Base-by-base conservation (phyloP, 2,797 vertebrate species). In the Salmo trutta region DNA sequence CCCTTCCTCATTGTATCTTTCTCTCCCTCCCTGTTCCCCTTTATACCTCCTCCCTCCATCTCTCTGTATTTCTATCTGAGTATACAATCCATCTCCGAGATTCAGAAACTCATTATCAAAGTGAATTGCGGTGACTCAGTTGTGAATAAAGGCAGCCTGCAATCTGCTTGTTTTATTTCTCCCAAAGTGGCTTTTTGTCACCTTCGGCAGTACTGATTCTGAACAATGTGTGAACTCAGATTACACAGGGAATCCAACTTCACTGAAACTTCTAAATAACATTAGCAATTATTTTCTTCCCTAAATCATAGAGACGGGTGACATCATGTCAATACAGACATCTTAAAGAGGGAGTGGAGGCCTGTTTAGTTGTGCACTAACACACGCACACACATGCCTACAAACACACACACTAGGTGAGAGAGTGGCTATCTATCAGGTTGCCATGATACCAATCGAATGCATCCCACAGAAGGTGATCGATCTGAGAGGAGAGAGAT, bases 61-160 rank as follows among this genome's bases (percentile, higher is more conserved):
- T 41, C 33, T 69, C 51, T 16, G 4, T 31, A 16, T 17, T 67
- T 16, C 51, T 72, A 14, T 72, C 21, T 6, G 47, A 72, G 71
- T 36, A 54, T 73, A 52, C 24, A 24, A 56, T 29, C 27, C 24
- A 73, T 54, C 4, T 73, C 52, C 19, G 51, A 56, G 51, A 71
- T 71, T 27, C 19, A 29, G 24, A 72, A 73, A 73, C 15, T 56
- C 52, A 31, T 29, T 56, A 73, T 73, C 51, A 31, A 54, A 19
- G 52, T n/a, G 47, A 70, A 69, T 54, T 17, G 51, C 51, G 2
- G 36, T 41, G 29, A 21, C 36, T 52, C 51, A 53, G 71, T 27
- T 2, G n/a, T 5, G 14, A 72, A 53, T 52, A 15, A 72, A 54
- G 14, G 51, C 15, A 16, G 47, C 15, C 24, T 53, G 27, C 47